Percentiles rank a stretch among this genome's conserved stretches.
Conservation (phyloP, 2,113 vertebrate genomes). For the Mirounga angustirostris region DNA sequence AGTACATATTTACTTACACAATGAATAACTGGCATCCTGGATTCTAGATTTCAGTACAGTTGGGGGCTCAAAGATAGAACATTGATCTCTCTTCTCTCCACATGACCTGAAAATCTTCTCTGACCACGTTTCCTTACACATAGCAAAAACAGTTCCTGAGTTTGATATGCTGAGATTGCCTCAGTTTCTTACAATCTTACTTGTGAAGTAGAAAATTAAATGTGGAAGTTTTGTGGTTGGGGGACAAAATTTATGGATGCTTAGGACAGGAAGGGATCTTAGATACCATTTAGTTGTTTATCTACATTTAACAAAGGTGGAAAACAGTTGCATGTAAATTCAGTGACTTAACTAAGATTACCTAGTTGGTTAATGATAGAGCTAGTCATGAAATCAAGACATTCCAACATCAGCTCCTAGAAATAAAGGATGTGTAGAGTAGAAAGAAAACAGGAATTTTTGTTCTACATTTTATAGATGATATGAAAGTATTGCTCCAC, state of each 20-base stretch:
- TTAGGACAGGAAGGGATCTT: background rate
- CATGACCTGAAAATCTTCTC: background rate
- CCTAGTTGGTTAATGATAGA: background rate
- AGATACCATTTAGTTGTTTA: background rate
- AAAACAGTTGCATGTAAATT: background rate
- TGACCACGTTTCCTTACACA: background rate
- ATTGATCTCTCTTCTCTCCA: background rate
- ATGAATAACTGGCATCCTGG: background rate
- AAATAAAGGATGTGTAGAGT: background rate
- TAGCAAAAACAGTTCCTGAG: background rate
- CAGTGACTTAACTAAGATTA: background rate
- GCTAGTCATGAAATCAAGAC: background rate
- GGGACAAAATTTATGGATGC: background rate
- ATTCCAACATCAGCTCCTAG: background rate
- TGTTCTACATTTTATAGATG: background rate
- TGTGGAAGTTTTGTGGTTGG: background rate
- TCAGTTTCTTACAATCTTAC: background rate
- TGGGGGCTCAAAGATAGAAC: background rate
- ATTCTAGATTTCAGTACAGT: background rate
- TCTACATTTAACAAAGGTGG: background rate
- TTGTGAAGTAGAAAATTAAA: background rate
- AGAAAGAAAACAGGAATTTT: background rate
- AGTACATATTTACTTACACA: background rate
- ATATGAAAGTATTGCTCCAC: background rate
- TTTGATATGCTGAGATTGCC: background rate